These are phyloP conservation scores for Sorex fumeus DNA, from an alignment of 2,113 vertebrate species.

Conservation along the genomic window DNA sequence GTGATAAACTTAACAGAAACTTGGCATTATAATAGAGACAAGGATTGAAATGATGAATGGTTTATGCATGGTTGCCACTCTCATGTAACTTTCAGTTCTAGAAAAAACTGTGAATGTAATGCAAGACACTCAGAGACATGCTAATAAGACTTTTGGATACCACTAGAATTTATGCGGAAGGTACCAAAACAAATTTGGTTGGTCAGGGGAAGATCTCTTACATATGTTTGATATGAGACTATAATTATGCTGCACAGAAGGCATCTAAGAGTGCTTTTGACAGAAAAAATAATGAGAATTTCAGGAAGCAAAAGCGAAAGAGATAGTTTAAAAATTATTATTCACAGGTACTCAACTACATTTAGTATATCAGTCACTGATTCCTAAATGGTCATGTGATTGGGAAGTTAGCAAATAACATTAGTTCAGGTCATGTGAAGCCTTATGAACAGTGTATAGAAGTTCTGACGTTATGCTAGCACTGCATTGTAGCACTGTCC, in stretches of 20 bases:
- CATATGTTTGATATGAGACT: background rate
- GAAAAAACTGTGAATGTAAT: background rate
- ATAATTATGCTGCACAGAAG: slow-evolving; percentile 3
- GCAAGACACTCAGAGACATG: background rate
- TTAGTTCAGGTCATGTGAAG: background rate
- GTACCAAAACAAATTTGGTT: background rate
- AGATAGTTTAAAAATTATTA: background rate
- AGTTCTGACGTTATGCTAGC: no score
- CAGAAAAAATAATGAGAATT: background rate
- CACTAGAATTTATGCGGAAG: background rate
- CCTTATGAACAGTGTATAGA: background rate
- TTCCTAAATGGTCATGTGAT: background rate
- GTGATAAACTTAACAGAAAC: no score
- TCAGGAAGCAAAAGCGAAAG: background rate
- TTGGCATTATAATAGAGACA: background rate
- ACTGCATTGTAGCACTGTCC: no score
- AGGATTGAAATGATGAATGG: background rate
- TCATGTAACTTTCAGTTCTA: background rate
- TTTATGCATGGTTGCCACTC: background rate
- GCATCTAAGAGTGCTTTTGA: background rate
- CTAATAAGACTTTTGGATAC: background rate
- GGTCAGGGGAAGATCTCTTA: background rate
- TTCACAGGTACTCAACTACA: background rate
- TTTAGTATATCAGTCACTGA: background rate
- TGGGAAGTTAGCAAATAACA: background rate